phyloP scores from a whole-genome alignment of 2,797 vertebrate species.

The Oryzias dopingdopingensis region DNA sequence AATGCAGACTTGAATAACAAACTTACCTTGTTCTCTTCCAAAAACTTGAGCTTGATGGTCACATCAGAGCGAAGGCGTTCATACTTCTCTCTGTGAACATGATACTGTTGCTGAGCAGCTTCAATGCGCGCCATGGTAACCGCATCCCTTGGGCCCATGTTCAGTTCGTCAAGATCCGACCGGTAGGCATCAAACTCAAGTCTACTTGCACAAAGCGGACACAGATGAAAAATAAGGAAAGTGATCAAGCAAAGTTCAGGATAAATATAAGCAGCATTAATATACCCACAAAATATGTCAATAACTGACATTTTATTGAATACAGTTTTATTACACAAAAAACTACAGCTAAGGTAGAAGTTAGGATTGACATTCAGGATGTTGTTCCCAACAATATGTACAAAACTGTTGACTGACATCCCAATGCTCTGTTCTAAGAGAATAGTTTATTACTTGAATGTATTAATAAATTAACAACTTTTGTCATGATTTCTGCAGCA shows the following conservation, averaged over 20 bases:
- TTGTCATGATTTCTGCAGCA: not conserved
- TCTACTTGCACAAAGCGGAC: constrained; percentile 60
- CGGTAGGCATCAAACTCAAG: constrained; percentile 95
- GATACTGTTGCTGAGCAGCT: constrained; percentile 88
- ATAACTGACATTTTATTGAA: no score
- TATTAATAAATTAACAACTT: no score
- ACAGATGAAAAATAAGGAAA: not conserved
- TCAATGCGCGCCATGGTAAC: constrained; percentile 87
- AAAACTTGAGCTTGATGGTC: constrained; percentile 93
- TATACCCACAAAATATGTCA: no score
- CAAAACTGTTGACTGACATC: no score
- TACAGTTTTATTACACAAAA: no score
- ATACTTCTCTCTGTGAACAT: constrained; percentile 92
- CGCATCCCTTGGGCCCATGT: constrained; percentile 87
- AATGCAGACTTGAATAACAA: not conserved
- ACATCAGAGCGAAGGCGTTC: constrained; percentile 92
- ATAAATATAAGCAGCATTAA: no score
- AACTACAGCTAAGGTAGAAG: no score
- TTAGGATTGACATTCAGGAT: no score
- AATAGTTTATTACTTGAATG: no score
- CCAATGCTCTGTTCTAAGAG: no score
- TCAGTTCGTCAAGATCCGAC: constrained; percentile 94
- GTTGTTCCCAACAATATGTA: no score
- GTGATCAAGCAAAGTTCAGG: not conserved
- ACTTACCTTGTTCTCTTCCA: constrained; percentile 96